Conservation (phyloP, 2,113 vertebrate genomes). For the Lutjanus erythropterus region DNA sequence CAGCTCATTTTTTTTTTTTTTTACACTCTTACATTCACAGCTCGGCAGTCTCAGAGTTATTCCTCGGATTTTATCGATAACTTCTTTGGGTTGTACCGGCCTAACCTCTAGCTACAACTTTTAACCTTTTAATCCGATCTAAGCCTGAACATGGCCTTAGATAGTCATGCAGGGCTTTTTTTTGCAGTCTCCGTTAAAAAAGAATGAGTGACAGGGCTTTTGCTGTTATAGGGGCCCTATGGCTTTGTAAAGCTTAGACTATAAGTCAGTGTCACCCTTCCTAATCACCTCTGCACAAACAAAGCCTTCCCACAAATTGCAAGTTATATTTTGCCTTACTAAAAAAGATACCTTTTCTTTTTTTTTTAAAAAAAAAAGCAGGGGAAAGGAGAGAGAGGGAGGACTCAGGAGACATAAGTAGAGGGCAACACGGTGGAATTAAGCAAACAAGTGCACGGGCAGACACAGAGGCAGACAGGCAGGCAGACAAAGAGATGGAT, state of each 20-base stretch:
- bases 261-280: constrained; percentile 47
- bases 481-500: constrained; percentile 64
- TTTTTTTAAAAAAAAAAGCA: too few species aligned
- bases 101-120: constrained; percentile 26
- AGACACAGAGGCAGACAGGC: constrained; percentile 42
- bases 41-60: neutral
- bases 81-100: constrained; percentile 13
- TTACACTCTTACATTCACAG: constrained; percentile 7
- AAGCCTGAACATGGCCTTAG: constrained; percentile 24
- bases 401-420: neutral
- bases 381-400: neutral
- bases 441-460: constrained; percentile 38
- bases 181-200: constrained; percentile 30
- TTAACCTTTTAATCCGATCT: constrained; percentile 50
- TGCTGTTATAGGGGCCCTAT: constrained; percentile 9
- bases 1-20: constrained; percentile 26
- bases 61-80: constrained; percentile 22
- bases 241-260: constrained; percentile 46
- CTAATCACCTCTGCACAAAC: constrained; percentile 31
- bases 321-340: constrained; percentile 28
- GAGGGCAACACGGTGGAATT: constrained; percentile 41
- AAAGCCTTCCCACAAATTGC: constrained; percentile 11
- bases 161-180: neutral
- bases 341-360: constrained; percentile 23
- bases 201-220: constrained; percentile 31